Percentiles rank a stretch among this genome's conserved stretches.
Conservation (phyloP, 1,140 invertebrate genomes). For the Spodoptera frugiperda region DNA sequence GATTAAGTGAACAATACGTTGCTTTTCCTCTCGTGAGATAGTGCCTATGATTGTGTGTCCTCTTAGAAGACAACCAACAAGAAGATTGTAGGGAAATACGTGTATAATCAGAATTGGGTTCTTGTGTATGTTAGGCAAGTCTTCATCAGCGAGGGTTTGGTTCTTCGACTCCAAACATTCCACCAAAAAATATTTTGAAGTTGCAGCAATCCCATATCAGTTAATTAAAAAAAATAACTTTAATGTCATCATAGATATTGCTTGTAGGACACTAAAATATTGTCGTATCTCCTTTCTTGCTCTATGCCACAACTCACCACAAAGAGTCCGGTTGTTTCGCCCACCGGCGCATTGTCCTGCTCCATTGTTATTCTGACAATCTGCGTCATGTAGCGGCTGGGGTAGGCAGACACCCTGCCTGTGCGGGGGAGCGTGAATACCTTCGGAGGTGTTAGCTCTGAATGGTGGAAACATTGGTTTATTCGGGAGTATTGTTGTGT, state of each 20-base stretch:
- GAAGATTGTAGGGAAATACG: no score
- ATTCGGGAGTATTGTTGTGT: neutral
- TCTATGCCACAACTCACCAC: constrained; percentile 66
- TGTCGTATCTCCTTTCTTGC: constrained; percentile 43
- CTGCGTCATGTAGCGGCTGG: constrained; percentile 59
- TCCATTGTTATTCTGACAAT: constrained; percentile 79
- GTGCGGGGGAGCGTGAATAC: constrained; percentile 40
- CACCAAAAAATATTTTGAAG: no score
- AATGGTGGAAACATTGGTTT: constrained; percentile 14
- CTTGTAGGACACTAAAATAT: no score
- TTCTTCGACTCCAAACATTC: no score
- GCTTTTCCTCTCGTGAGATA: neutral
- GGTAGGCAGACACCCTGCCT: constrained; percentile 31
- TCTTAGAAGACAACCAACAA: neutral
- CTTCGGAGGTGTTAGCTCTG: constrained; percentile 19
- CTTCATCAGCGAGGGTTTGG: no score
- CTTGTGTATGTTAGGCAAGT: no score
- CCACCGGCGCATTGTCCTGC: constrained; percentile 71
- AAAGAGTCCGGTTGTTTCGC: constrained; percentile 75
- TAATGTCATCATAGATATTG: no score
- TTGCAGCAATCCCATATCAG: no score
- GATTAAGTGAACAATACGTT: neutral
- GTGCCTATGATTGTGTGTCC: neutral
- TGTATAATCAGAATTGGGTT: no score
- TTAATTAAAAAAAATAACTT: no score